Base-by-base conservation (phyloP, 2,888 invertebrate species). In the Cremastinae sp. region DNA sequence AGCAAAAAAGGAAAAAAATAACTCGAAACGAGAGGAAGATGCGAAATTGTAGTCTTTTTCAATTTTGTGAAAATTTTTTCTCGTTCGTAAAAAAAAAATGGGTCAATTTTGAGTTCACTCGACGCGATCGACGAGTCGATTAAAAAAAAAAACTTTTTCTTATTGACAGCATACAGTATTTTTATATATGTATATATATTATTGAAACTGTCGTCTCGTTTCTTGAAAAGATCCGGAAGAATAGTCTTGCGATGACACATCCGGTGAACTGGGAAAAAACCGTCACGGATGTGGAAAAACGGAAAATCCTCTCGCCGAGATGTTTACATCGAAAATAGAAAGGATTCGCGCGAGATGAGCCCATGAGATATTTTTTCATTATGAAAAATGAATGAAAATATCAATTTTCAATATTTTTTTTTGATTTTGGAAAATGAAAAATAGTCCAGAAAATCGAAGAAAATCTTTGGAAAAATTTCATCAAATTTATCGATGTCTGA, bases 301-400 rank as follows among this genome's bases (percentile, higher is more conserved):
- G 62, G 58, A 72, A 72, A 68, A 66, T 49, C 72, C 45, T 47
- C 56, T 53, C n/a, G 10, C 41, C n/a, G n/a, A n/a, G n/a, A n/a
- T n/a, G 41, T 41, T 9, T 41, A 41, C 12, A 8, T 8, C 10
- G 10, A 41, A 8, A 41, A 8, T n/a, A 2, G 12, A 41, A 8
- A 41, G 12, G 41, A 28, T 5, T 28, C 28, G 28, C 3, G 45
- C 35, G 45, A 16, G 16, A 58, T 20, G 5, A 10, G 10, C n/a
- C n/a, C n/a, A n/a, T n/a, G 41, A 39, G n/a, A 45, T 9, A 14
- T 28, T 2, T 5, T 7, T 22, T 18, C 35, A 5, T 12, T 18
- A 28, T 14, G 35, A 39, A 68, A 55, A 37, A 4, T 47, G 47
- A 39, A 39, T 20, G 20, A 28, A 3, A 28, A 28, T 28, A 2